Evolutionary conservation across 2,113 vertebrate genomes (phyloP).

Genomic region (Tachysurus fulvidraco): DNA sequence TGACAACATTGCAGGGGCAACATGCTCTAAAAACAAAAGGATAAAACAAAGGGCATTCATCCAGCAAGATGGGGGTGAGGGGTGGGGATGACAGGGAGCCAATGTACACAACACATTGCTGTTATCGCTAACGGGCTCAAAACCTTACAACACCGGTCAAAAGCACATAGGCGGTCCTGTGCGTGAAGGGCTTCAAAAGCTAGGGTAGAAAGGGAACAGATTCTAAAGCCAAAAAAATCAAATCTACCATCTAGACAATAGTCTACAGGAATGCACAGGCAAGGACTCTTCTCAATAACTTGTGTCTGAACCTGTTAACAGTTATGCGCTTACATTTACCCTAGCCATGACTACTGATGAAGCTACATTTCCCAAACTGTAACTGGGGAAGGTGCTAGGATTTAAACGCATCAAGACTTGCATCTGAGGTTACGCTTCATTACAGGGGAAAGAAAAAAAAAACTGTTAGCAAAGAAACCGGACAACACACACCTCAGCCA

Average conservation of each 20-base stretch:
- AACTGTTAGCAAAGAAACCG: slow-evolving; percentile 45
- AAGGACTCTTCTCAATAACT: slow-evolving; percentile 45
- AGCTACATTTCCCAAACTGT: slow-evolving; percentile 43
- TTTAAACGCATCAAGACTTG: slow-evolving; percentile 50
- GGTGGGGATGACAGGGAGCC: slow-evolving; percentile 22
- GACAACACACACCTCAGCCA: slow-evolving; percentile 54
- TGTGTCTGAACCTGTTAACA: slow-evolving; percentile 45
- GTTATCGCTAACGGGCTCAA: slow-evolving; percentile 43
- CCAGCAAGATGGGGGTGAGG: slow-evolving; percentile 18
- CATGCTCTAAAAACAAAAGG: slow-evolving; percentile 44
- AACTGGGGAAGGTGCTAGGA: slow-evolving; percentile 43
- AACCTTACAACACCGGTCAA: slow-evolving; percentile 48
- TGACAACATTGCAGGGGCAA: slow-evolving; percentile 32
- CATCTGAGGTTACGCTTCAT: slow-evolving; percentile 45
- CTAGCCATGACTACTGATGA: slow-evolving; percentile 50
- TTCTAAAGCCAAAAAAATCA: slow-evolving; percentile 53
- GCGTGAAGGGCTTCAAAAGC: slow-evolving; percentile 58
- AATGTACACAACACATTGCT: slow-evolving; percentile 55
- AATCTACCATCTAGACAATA: slow-evolving; percentile 53
- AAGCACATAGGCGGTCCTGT: slow-evolving; percentile 45
- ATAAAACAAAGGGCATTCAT: slow-evolving; percentile 33
- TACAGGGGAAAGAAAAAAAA: background rate
- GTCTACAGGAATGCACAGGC: slow-evolving; percentile 60
- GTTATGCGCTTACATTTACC: slow-evolving; percentile 47
- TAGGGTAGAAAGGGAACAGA: slow-evolving; percentile 43